phyloP scores from a whole-genome alignment of 2,113 vertebrate species.

The Sphyrna mokarran region DNA sequence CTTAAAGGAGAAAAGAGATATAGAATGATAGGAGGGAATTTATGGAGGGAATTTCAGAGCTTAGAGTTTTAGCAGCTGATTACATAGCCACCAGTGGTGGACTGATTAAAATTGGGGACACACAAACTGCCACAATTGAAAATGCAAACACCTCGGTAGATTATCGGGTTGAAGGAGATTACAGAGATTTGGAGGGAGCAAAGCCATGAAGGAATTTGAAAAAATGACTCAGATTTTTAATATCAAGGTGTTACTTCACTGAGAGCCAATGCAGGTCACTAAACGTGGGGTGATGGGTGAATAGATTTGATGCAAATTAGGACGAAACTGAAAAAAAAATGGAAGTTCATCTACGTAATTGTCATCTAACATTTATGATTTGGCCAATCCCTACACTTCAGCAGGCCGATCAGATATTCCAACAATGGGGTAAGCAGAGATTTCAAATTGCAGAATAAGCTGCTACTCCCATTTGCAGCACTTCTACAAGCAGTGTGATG shows the following conservation, averaged over 20 bases:
- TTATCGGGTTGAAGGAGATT: not conserved
- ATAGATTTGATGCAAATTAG: not conserved
- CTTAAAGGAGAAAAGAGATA: not conserved
- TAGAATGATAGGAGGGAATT: not conserved
- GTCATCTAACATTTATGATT: not conserved
- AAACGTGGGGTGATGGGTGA: not conserved
- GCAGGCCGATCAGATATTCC: not conserved
- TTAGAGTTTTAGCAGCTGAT: not conserved
- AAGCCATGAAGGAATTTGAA: not conserved
- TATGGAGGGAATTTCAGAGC: not conserved
- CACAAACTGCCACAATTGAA: not conserved
- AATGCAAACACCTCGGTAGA: not conserved
- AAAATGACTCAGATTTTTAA: not conserved
- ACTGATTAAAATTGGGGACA: not conserved
- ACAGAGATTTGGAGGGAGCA: not conserved
- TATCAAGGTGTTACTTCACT: too few relatives aligned
- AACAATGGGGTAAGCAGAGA: not conserved
- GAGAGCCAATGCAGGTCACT: not conserved
- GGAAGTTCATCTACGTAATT: not conserved
- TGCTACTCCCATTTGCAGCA: not conserved
- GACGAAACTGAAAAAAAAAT: not conserved
- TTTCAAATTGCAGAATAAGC: not conserved
- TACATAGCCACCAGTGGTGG: not conserved
- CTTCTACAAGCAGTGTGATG: not conserved
- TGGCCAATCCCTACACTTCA: not conserved